Conservation (phyloP, 2,888 invertebrate species). For the Lasioglossum figueresi region DNA sequence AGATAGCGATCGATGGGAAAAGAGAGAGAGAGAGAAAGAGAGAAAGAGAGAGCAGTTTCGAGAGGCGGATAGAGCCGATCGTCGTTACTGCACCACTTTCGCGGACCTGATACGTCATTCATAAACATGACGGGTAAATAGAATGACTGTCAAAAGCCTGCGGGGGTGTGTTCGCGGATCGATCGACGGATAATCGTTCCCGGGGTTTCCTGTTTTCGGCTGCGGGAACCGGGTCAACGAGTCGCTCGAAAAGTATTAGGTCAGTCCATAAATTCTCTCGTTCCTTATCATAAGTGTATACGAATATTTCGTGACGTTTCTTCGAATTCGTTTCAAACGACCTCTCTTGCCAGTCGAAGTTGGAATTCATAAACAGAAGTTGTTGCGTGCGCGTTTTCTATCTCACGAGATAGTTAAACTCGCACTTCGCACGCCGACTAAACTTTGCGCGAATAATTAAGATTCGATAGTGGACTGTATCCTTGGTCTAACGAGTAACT, state of each 20-base stretch:
- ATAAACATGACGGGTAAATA: constrained; percentile 41
- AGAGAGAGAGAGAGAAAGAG: neutral
- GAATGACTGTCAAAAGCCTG: constrained; percentile 44
- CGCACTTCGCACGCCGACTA: too few species aligned
- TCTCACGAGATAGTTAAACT: too few species aligned
- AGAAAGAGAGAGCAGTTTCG: neutral
- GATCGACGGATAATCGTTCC: constrained; percentile 48
- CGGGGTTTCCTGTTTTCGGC: constrained; percentile 37
- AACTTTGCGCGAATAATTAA: too few species aligned
- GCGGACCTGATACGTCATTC: constrained; percentile 27
- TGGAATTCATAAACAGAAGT: neutral
- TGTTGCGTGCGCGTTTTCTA: too few species aligned
- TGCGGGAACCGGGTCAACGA: constrained; percentile 6
- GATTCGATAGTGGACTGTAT: too few species aligned
- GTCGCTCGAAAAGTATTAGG: neutral
- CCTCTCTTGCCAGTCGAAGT: neutral
- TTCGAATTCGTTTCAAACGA: neutral
- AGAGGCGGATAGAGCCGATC: neutral
- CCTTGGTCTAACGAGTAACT: too few species aligned
- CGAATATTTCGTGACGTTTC: neutral
- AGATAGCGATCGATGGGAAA: neutral
- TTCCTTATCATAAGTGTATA: neutral
- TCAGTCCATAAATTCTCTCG: neutral
- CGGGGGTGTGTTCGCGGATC: neutral
- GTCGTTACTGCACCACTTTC: constrained; percentile 9